Percentiles rank a stretch among this genome's conserved stretches.
phyloP scores from a whole-genome alignment of 2,888 invertebrate genomes.

The Caenorhabditis sp. region DNA sequence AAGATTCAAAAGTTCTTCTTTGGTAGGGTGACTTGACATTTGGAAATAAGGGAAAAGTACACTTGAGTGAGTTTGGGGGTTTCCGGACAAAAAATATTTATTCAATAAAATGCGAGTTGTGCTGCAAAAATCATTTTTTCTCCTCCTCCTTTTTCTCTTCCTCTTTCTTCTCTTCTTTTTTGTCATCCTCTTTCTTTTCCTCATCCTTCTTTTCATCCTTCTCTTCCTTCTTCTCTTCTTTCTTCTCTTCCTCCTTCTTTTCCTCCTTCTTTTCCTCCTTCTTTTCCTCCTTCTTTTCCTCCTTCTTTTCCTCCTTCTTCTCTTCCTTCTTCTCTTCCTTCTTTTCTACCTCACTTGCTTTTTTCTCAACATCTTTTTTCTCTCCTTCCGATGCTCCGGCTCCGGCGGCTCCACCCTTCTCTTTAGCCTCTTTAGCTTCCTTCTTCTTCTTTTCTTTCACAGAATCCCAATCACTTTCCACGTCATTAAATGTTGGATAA shows the following conservation, averaged over 20 bases:
- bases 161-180: too few relatives aligned
- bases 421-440: not conserved
- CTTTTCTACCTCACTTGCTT: not conserved
- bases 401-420: not conserved
- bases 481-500: conserved; percentile 18
- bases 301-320: not conserved
- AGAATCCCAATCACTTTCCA: conserved; percentile 17
- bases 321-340: not conserved
- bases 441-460: conserved; percentile 8
- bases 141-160: not conserved
- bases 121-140: not conserved
- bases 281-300: conserved; percentile 5
- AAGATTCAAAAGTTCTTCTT: conserved; percentile 21
- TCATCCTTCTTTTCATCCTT: not conserved
- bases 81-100: not conserved
- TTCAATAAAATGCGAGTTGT: too few relatives aligned
- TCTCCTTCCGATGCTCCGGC: too few relatives aligned
- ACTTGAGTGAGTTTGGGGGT: too few relatives aligned
- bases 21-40: conserved; percentile 15
- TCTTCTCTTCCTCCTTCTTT: conserved; percentile 4
- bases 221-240: not conserved
- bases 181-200: too few relatives aligned
- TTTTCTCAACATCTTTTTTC: not conserved
- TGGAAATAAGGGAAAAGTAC: too few relatives aligned
- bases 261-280: conserved; percentile 3